A percentile compares a stretch with the other conserved stretches of the same genome.
Conservation (phyloP, 2,113 vertebrate species). For the Pithys albifrons region DNA sequence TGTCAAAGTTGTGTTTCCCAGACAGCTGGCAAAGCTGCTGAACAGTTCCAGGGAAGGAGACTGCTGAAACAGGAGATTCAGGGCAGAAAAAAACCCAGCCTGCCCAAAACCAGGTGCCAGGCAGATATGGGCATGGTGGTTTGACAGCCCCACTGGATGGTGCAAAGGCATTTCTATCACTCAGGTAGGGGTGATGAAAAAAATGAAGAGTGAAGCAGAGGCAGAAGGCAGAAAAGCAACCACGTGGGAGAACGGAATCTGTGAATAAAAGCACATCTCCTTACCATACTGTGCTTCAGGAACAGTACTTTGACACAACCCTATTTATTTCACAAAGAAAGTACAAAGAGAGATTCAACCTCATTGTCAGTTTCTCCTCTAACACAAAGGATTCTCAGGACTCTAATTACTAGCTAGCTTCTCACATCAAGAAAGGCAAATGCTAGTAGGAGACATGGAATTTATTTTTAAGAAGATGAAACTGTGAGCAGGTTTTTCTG, state of each 20-base stretch:
- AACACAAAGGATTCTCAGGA: background rate
- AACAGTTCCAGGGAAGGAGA: background rate
- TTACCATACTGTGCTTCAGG: background rate
- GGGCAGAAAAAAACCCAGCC: background rate
- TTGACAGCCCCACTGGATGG: background rate
- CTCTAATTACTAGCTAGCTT: slow-evolving; percentile 48
- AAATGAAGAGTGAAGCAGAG: background rate
- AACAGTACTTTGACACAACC: slow-evolving; percentile 22
- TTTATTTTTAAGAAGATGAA: slow-evolving; percentile 47
- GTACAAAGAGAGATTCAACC: slow-evolving; percentile 24
- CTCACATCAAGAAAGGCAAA: slow-evolving; percentile 15
- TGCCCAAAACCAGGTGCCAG: background rate
- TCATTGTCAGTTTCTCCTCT: slow-evolving; percentile 9
- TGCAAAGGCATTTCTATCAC: background rate
- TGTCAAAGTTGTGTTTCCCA: background rate
- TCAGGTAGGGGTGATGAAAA: background rate
- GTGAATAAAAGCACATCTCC: background rate
- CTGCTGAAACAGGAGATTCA: background rate
- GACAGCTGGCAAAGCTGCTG: background rate
- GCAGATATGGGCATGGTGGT: rapidly evolving
- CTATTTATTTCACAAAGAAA: slow-evolving; percentile 37
- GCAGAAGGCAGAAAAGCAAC: background rate
- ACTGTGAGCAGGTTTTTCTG: slow-evolving; percentile 13
- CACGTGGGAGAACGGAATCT: background rate
- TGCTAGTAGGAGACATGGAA: background rate